Base-by-base conservation (phyloP, 2,888 invertebrate species). In the Meandrusa payeni region DNA sequence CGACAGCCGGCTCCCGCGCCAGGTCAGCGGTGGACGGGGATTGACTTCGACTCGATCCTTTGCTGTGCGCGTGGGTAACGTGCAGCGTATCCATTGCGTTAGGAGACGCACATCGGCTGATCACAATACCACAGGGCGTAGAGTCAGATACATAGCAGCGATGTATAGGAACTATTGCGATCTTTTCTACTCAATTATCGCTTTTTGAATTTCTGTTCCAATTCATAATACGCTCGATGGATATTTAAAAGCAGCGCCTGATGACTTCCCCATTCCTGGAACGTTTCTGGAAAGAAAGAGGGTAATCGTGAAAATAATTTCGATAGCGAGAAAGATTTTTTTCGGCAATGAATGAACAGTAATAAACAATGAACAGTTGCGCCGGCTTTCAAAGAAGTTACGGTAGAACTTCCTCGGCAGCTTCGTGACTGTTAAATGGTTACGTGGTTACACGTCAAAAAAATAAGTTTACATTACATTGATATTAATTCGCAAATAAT, bases 21-120 rank as follows among this genome's bases (percentile, higher is more conserved):
- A 88, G 59, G 58, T 90, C 87, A n/a, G 74, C 72, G 1, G 81
- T 69, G 4, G 83, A 81, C 45, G 91, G 91, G 22, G 91, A 91
- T 59, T 91, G 89, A 61, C 91, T 91, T 43, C 91, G 73, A 55
- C 91, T 91, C 26, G 91, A 90, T 28, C 89, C 89, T 72, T 91
- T 91, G 57, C 83, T 86, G 69, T 89, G 90, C 37, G 75, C 85
- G 52, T 79, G 88, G 17, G 72, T 61, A 47, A 86, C 82, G 54
- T 87, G 85, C 49, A 87, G 59, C 34, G 81, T 80, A 61, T 87
- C 86, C 86, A 86, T 85, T 51, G 52, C 60, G 50, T 52, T 53
- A 55, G 46, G 48, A 46, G 36, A 15, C 42, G 47, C 41, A 13
- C 28, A 22, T 27, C n/a, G 27, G 20, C 27, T 19, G 23, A 23